These are phyloP conservation scores for Aproaerema taeniolella DNA, from an alignment of 2,888 invertebrate species.

Conservation along the genomic window DNA sequence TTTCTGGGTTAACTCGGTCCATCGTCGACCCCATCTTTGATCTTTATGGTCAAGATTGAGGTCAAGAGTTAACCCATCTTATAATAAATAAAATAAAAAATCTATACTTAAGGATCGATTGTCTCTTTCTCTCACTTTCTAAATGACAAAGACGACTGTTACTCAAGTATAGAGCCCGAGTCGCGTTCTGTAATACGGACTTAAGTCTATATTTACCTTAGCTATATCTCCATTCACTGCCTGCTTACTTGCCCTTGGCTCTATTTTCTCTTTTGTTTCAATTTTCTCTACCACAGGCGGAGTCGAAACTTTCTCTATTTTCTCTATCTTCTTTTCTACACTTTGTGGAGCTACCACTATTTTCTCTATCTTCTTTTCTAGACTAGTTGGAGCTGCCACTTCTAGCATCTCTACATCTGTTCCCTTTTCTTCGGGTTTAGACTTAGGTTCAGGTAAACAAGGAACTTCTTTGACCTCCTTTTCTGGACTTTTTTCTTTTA, in stretches of 20 bases:
- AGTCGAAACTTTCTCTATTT: background rate
- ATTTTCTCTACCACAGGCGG: conserved; percentile 24
- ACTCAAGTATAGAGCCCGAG: too few relatives aligned
- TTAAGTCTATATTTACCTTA: conserved; percentile 51
- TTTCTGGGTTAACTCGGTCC: too few relatives aligned
- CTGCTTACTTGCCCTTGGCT: conserved; percentile 39
- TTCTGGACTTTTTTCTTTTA: background rate
- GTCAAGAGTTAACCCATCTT: too few relatives aligned
- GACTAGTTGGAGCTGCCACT: too few relatives aligned
- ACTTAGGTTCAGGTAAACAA: too few relatives aligned
- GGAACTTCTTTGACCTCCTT: background rate
- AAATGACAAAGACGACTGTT: too few relatives aligned
- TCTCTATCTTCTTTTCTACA: conserved; percentile 2
- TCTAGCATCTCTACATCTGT: background rate
- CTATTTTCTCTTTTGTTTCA: conserved; percentile 34
- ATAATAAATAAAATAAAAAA: too few relatives aligned
- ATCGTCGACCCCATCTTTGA: too few relatives aligned
- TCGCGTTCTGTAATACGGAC: too few relatives aligned
- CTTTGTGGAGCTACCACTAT: background rate
- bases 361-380: background rate
- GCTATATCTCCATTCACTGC: conserved; percentile 59
- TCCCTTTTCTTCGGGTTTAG: background rate
- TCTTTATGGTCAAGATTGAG: too few relatives aligned
- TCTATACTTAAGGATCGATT: too few relatives aligned
- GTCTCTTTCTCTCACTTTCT: too few relatives aligned